Conservation (phyloP, 2,888 invertebrate species). For the Dryococelus australis region DNA sequence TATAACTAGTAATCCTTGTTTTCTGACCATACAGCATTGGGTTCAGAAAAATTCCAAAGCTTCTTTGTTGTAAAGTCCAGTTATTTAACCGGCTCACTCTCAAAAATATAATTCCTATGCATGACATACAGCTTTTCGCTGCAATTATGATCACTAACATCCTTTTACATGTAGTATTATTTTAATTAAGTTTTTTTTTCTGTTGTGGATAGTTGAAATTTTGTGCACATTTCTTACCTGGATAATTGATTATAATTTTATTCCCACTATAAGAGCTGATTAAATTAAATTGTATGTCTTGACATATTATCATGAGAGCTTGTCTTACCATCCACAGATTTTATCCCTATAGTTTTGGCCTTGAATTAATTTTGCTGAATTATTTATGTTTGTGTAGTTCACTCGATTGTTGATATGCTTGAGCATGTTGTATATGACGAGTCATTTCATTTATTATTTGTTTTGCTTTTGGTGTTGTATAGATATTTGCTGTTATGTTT, state of each 20-base stretch:
- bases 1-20: not conserved
- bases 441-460: not conserved
- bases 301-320: slow-evolving; percentile 23
- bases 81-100: not conserved
- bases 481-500: not conserved
- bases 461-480: not conserved
- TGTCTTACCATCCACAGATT: slow-evolving; percentile 38
- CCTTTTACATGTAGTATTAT: no score
- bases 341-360: not conserved
- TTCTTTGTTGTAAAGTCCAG: not conserved
- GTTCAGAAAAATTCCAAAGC: not conserved
- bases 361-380: not conserved
- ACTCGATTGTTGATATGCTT: not conserved
- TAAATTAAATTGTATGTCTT: not conserved
- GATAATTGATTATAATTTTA: no score
- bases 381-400: not conserved
- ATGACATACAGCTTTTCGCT: not conserved
- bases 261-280: not conserved
- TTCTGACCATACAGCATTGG: not conserved
- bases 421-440: not conserved
- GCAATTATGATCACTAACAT: not conserved
- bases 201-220: no score
- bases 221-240: no score
- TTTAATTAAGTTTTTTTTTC: no score
- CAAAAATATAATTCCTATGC: not conserved